phyloP scores from a whole-genome alignment of 1,140 invertebrate genomes.

The Lamellibrachia luymesi region DNA sequence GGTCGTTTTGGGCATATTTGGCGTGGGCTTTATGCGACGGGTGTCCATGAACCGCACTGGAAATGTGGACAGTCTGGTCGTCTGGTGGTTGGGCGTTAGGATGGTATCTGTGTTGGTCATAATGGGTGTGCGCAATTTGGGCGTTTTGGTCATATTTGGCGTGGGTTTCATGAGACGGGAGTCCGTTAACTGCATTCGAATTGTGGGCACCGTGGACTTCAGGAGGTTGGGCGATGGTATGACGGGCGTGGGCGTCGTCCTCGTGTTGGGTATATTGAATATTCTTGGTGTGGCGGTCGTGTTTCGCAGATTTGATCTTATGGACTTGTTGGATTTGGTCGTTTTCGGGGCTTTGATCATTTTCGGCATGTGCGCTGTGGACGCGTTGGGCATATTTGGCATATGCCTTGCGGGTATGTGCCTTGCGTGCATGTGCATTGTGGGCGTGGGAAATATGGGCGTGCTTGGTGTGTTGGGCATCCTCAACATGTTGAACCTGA shows the following conservation, averaged over 20 bases:
- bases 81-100: no score
- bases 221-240: not conserved
- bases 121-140: not conserved
- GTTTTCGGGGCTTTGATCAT: not conserved
- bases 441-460: not conserved
- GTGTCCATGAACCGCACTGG: no score
- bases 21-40: no score
- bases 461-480: not conserved
- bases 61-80: no score
- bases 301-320: not conserved
- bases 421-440: not conserved
- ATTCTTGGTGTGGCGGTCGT: not conserved
- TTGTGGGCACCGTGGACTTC: not conserved
- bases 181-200: not conserved
- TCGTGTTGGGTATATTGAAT: not conserved
- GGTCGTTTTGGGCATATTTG: no score
- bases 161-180: not conserved
- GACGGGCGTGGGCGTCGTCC: not conserved
- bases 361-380: not conserved
- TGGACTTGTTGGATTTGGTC: not conserved
- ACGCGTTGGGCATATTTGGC: not conserved
- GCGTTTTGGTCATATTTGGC: not conserved
- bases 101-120: not conserved
- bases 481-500: not conserved
- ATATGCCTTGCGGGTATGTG: not conserved